Evolutionary conservation across 2,113 vertebrate genomes (phyloP), one percentile per base, ranked within the genome.

Genomic region (Heliornis fulica): DNA sequence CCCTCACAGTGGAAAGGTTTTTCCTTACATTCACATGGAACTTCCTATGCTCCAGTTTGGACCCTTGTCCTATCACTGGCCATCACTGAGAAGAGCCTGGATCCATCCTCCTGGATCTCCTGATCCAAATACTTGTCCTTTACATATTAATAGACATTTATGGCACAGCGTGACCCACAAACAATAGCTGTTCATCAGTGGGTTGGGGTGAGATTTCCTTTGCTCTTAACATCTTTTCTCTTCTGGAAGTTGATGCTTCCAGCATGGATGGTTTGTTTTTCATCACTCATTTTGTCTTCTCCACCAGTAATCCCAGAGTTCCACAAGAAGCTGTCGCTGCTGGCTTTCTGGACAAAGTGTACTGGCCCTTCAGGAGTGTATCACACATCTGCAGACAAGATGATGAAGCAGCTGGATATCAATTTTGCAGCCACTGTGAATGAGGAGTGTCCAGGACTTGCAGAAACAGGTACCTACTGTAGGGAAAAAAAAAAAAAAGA

Each of bases 261-360:
- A 74, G 34, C 12, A 21, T 3, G 4, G 18, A 43, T 3, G 4
- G 18, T 40, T 66, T 81, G n/a, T 90, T 29, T 83, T 70, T 72
- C 29, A 75, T 74, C 1, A 0, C 46, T 68, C 23, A 7, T 60
- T 53, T 82, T 71, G 31, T 84, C 20, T 66, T 84, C 54, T 90
- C 32, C 60, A 28, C 23, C 96, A 99, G 99, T 98, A 68, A 98
- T 99, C 40, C 98, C 99, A 8, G 98, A 98, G 38, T 98, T 99
- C 15, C 98, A 98, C 20, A 98, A 98, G 95, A 98, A 98, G 85
- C 98, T 98, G 6, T 97, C 98, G 2, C 90, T 99, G 94, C 98
- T 99, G 96, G 98, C 98, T 13, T 98, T 99, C 97, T 99, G 99
- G 99, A 98, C 98, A 38, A 98, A 99, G 94, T 99, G 99, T 95